Percentiles rank a stretch among this genome's conserved stretches.
Evolutionary conservation across 2,797 vertebrate species (phyloP).

Genomic region (Ptychadena robeensis): DNA sequence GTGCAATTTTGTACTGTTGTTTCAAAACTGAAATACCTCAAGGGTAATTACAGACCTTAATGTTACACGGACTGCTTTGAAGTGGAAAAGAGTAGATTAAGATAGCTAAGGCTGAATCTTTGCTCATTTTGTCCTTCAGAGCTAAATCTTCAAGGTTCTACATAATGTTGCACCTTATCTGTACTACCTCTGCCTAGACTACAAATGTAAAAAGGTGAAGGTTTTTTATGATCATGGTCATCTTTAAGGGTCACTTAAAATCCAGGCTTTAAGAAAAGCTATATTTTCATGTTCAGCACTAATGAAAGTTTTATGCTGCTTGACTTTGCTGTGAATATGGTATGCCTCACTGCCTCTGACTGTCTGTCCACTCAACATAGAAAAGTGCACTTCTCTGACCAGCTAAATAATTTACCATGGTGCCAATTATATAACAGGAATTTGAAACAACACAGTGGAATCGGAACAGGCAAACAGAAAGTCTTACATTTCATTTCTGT

Average conservation of each 20-base stretch:
- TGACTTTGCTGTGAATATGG: constrained; percentile 69
- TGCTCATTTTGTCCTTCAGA: constrained; percentile 72
- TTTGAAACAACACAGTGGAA: constrained; percentile 30
- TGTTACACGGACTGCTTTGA: constrained; percentile 74
- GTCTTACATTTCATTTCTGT: not conserved
- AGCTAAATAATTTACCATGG: constrained; percentile 76
- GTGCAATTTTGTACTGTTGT: constrained; percentile 74
- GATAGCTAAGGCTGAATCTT: constrained; percentile 66
- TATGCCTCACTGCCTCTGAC: constrained; percentile 66
- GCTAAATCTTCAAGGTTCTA: constrained; percentile 68
- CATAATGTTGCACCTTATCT: constrained; percentile 62
- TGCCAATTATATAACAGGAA: constrained; percentile 69
- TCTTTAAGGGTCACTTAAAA: constrained; percentile 71
- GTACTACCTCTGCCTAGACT: constrained; percentile 48
- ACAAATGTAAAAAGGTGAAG: constrained; percentile 65
- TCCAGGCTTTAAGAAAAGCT: constrained; percentile 55
- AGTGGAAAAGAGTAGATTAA: constrained; percentile 77
- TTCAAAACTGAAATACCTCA: constrained; percentile 78
- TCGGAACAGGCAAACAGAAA: constrained; percentile 22
- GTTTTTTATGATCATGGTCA: constrained; percentile 66
- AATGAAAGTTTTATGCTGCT: constrained; percentile 72
- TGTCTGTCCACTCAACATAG: constrained; percentile 66
- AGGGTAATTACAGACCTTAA: constrained; percentile 77
- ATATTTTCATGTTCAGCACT: constrained; percentile 69
- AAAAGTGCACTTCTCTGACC: constrained; percentile 67